Conservation (phyloP, 1,140 invertebrate species). For the Drosophila repletoides region DNA sequence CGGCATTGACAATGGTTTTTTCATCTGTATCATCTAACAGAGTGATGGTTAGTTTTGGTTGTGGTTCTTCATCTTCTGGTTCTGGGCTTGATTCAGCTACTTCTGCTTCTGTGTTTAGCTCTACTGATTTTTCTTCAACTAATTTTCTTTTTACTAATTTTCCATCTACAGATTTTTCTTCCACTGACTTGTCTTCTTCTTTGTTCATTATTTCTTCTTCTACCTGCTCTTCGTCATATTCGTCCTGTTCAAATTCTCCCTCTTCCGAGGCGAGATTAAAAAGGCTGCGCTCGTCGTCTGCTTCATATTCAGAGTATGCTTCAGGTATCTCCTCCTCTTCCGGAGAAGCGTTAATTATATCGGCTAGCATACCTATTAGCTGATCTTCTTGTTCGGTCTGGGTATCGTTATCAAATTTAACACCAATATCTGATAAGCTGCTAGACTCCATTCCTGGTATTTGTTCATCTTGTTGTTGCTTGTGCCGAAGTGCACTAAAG, state of each 20-base stretch:
- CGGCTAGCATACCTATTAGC: neutral
- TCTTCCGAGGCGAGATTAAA: neutral
- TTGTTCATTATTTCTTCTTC: neutral
- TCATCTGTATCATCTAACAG: neutral
- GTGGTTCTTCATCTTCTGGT: no score
- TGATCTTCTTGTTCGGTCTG: slow-evolving; percentile 7
- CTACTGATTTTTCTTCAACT: neutral
- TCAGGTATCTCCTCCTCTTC: neutral
- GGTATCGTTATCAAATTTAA: slow-evolving; percentile 1
- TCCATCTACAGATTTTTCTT: neutral
- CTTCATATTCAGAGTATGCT: slow-evolving; percentile 11
- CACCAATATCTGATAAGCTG: neutral
- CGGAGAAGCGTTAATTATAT: neutral
- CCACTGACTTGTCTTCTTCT: neutral
- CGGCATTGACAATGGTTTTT: no score
- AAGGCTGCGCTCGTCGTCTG: slow-evolving; percentile 31
- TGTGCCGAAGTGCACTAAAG: neutral
- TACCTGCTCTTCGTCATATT: neutral
- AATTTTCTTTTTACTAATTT: neutral
- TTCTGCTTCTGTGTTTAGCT: neutral
- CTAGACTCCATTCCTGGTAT: no score
- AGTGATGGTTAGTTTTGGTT: neutral
- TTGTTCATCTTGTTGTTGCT: neutral
- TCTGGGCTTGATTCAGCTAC: no score
- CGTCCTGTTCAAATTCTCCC: neutral